These are phyloP conservation scores for Resseliella maxima DNA, from an alignment of 2,888 invertebrate genomes.

Conservation along the genomic window DNA sequence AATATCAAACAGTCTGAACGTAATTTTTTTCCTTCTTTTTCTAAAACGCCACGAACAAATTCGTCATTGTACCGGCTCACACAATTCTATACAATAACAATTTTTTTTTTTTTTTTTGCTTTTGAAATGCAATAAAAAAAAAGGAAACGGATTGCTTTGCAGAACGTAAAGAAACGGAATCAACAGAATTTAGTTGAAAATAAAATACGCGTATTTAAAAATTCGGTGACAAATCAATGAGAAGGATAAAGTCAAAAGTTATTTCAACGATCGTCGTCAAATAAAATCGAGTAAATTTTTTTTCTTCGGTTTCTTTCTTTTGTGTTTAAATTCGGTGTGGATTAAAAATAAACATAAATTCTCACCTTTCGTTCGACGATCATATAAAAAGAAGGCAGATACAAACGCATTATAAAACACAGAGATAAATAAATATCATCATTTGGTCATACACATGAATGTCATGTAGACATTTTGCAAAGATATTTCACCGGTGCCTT, in stretches of 20 bases:
- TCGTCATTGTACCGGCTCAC: too few relatives aligned
- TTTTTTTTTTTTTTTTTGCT: too few relatives aligned
- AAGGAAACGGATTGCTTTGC: background rate
- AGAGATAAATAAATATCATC: background rate
- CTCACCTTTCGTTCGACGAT: background rate
- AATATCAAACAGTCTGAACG: background rate
- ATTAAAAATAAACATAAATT: conserved; percentile 21
- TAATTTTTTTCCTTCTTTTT: background rate
- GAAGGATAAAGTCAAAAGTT: background rate
- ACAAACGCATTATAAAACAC: background rate
- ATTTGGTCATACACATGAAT: background rate
- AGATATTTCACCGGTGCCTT: conserved; percentile 43
- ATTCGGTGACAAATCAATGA: background rate
- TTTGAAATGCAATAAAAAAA: background rate
- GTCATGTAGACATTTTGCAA: background rate
- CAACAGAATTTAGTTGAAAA: background rate
- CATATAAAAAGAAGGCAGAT: background rate
- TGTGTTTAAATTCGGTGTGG: too few relatives aligned
- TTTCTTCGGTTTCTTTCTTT: background rate
- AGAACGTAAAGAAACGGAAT: background rate
- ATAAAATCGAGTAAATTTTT: background rate
- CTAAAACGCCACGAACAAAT: too few relatives aligned
- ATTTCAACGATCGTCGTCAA: background rate
- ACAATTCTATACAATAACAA: too few relatives aligned
- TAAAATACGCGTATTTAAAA: background rate